These are phyloP conservation scores for Protophormia terraenovae DNA, from an alignment of 2,888 invertebrate genomes.

Conservation along the genomic window DNA sequence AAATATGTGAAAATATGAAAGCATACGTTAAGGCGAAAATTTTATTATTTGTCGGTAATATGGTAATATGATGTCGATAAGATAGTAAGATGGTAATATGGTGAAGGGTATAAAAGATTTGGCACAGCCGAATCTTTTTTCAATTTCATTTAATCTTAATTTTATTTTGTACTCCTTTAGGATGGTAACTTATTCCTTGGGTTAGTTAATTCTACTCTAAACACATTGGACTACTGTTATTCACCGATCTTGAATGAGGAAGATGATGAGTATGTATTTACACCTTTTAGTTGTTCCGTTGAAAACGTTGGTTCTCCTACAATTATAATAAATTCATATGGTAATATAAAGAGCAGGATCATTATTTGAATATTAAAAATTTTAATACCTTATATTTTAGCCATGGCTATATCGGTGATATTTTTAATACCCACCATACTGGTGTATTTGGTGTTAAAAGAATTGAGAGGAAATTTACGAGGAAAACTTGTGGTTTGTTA, in stretches of 20 bases:
- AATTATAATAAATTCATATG: too few species aligned
- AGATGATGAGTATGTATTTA: neutral
- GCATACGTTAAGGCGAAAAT: too few species aligned
- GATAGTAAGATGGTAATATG: too few species aligned
- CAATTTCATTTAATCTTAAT: too few species aligned
- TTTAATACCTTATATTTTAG: constrained; percentile 79
- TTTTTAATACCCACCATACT: constrained; percentile 86
- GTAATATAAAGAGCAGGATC: neutral
- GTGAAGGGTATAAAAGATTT: too few species aligned
- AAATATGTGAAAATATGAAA: too few species aligned
- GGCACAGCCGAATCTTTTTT: too few species aligned
- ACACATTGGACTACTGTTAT: neutral
- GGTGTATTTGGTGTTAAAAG: constrained; percentile 86
- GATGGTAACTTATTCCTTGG: neutral
- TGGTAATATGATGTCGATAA: too few species aligned
- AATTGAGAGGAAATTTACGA: constrained; percentile 85
- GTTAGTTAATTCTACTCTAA: neutral
- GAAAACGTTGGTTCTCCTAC: neutral
- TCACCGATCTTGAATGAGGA: neutral
- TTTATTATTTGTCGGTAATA: too few species aligned
- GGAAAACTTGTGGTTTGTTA: constrained; percentile 88
- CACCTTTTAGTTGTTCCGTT: neutral
- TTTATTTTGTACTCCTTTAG: neutral
- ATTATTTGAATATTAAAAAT: too few species aligned
- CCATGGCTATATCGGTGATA: constrained; percentile 86